phyloP scores from a whole-genome alignment of 1,140 invertebrate species.

The Drosophila teissieri region DNA sequence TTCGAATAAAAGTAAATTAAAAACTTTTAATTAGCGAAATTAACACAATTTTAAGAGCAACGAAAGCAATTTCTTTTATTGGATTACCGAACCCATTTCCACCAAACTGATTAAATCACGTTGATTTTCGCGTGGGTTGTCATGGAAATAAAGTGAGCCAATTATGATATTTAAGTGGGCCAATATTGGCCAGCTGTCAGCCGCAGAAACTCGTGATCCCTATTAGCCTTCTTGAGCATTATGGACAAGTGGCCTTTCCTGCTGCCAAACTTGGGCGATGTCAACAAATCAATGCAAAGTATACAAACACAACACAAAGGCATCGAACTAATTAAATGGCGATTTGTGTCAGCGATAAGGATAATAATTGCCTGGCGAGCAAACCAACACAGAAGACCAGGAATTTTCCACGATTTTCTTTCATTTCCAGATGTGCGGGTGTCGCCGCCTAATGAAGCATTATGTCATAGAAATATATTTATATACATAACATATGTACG shows the following conservation, averaged over 20 bases:
- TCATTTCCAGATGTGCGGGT: slow-evolving; percentile 28
- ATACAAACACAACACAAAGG: slow-evolving; percentile 64
- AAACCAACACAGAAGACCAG: slow-evolving; percentile 53
- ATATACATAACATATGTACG: slow-evolving; percentile 1
- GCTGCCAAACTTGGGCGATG: slow-evolving; percentile 43
- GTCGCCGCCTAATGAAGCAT: slow-evolving; percentile 67
- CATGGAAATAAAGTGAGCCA: slow-evolving; percentile 18
- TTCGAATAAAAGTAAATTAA: neutral
- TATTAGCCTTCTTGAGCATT: slow-evolving; percentile 41
- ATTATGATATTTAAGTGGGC: slow-evolving; percentile 34
- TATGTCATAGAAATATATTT: slow-evolving; percentile 11
- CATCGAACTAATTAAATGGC: slow-evolving; percentile 77
- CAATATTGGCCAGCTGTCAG: slow-evolving; percentile 50
- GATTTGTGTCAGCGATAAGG: slow-evolving; percentile 80
- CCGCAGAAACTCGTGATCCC: slow-evolving; percentile 38
- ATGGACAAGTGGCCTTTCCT: slow-evolving; percentile 27
- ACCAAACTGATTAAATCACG: slow-evolving; percentile 8
- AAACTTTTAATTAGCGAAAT: neutral
- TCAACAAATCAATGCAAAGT: slow-evolving; percentile 75
- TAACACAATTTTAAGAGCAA: neutral
- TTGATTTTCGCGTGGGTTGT: slow-evolving; percentile 20
- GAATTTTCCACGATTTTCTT: slow-evolving; percentile 47
- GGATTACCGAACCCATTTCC: slow-evolving; percentile 3
- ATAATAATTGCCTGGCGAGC: slow-evolving; percentile 78
- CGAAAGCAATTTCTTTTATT: slow-evolving; percentile 3